Base-by-base conservation (phyloP, 2,113 vertebrate genomes). In the Silurus glanis region DNA sequence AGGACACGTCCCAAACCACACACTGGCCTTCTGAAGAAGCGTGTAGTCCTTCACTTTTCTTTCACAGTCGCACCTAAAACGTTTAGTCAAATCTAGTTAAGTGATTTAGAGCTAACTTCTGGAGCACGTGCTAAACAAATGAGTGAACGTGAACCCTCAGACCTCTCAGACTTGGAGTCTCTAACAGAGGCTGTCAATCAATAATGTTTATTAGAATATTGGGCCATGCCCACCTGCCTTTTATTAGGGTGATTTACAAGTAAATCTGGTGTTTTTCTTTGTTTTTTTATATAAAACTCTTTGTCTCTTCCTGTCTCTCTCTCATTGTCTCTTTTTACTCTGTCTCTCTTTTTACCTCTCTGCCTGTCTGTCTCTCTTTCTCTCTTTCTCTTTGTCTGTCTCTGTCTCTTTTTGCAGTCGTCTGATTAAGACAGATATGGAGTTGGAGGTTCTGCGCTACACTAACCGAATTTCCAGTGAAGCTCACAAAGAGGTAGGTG, bases 391-490 rank as follows among this genome's bases (percentile, higher is more conserved):
- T 76, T 8, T 62, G 2, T 82, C 82, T 82, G 19, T 80, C 9
- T 85, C 89, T 83, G 80, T 84, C 3, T 83, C 13, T 84, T 90
- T 84, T 79, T 85, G 12, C 89, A 99, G 98, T 91, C 97, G 97
- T 58, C 95, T 99, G 82, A 90, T 94, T 87, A 99, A 99, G 94
- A 98, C 97, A 0, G 96, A 99, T 91, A 98, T 99, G 98, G 98
- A 99, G 92, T 92, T 99, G 92, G 98, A 99, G 93, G 96, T 99
- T 82, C 90, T 99, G 88, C 97, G 98, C 78, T 99, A 99, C 92
- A 98, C 98, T 88, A 99, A 99, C 93, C 95, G 94, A 90, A 93
- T 99, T 91, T 99, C 98, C 94, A 99, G 97, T 5, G 97, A 99
- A 90, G 98, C 98, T 87, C 97, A 99, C 92, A 96, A 96, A 94